A percentile compares a stretch with the other conserved stretches of the same genome.
These are phyloP conservation scores for Syngnathus floridae DNA, from an alignment of 2,113 vertebrate genomes.

Conservation along the genomic window DNA sequence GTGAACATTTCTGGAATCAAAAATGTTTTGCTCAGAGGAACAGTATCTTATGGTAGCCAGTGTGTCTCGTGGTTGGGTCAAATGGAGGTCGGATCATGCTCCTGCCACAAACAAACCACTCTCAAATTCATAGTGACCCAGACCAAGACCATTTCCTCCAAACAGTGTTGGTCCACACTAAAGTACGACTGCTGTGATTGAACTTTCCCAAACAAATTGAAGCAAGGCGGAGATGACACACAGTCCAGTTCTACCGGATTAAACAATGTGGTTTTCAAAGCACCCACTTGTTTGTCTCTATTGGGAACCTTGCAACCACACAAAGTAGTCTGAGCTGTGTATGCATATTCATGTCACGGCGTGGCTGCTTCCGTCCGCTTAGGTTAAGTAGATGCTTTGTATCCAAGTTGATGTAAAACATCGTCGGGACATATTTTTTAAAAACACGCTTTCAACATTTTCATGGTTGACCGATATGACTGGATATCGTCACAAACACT, in stretches of 20 bases:
- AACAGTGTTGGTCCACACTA: background rate
- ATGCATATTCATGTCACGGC: constrained; percentile 19
- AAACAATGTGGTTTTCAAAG: constrained; percentile 2
- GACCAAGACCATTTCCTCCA: constrained; percentile 4
- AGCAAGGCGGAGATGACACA: background rate
- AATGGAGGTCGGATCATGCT: background rate
- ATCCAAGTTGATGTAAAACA: background rate
- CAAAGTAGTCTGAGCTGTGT: constrained; percentile 24
- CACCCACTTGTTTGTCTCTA: constrained; percentile 1
- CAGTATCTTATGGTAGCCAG: background rate
- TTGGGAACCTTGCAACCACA: constrained; percentile 24
- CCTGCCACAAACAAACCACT: background rate
- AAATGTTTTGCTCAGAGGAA: background rate
- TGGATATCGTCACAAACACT: no score
- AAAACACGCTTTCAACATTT: no score
- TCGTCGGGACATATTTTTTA: background rate
- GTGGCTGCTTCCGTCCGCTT: constrained; percentile 9
- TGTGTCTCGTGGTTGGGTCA: constrained; percentile 1
- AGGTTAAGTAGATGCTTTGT: background rate
- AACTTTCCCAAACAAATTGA: constrained; percentile 2
- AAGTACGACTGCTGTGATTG: background rate
- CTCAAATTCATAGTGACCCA: background rate
- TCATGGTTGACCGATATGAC: no score
- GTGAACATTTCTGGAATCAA: background rate
- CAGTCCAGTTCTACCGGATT: constrained; percentile 2